Conservation (phyloP, 2,797 vertebrate genomes). For the Linurgus olivaceus region DNA sequence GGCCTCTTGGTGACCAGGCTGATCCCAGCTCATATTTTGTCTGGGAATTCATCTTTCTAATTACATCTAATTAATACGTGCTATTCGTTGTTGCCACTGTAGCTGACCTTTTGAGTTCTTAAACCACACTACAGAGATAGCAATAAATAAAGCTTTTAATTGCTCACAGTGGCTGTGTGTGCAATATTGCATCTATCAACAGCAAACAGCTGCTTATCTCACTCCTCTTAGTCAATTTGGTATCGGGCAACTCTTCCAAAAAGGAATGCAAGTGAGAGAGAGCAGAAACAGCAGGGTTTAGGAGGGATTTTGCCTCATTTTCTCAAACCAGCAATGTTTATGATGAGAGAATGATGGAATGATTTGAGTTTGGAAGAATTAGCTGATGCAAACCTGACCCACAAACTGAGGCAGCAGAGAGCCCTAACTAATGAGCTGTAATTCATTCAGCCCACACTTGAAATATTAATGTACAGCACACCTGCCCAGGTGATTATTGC, state of each 20-base stretch:
- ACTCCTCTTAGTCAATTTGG: neutral
- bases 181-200: neutral
- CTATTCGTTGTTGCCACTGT: neutral
- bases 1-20: neutral
- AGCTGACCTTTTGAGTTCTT: slow-evolving; percentile 14
- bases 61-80: neutral
- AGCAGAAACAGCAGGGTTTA: neutral
- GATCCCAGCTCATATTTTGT: neutral
- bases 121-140: neutral
- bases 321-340: neutral
- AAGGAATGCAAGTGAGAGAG: neutral
- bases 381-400: neutral
- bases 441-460: neutral
- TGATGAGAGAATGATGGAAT: neutral
- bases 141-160: slow-evolving; percentile 23
- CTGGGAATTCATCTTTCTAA: neutral
- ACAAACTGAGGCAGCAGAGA: neutral
- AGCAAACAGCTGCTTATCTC: slow-evolving; percentile 24
- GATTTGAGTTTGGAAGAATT: neutral
- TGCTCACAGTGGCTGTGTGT: neutral
- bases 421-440: neutral
- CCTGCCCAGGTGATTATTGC: neutral
- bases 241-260: neutral
- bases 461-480: neutral
- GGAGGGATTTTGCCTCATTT: neutral